Conservation (phyloP, 2,113 vertebrate species). For the Polypterus senegalus region DNA sequence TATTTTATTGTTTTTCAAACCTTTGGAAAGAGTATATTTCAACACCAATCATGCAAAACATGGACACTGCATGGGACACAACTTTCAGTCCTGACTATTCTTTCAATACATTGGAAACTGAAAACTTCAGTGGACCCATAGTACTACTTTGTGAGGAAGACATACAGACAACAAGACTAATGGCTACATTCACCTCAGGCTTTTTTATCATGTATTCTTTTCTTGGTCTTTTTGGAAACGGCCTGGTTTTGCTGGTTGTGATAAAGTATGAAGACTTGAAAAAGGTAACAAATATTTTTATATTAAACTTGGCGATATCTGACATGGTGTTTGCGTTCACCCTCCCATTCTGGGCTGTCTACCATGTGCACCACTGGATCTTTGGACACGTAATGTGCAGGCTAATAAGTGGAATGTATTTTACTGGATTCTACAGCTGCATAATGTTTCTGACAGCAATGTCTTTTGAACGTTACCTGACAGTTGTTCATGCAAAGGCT, state of each 20-base stretch:
- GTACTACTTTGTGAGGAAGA: conserved; percentile 4
- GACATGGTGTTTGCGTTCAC: conserved; percentile 53
- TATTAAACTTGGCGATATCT: conserved; percentile 52
- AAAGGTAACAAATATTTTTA: conserved; percentile 47
- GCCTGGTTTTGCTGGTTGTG: conserved; percentile 27
- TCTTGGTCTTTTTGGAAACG: conserved; percentile 30
- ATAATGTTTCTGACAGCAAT: conserved; percentile 59
- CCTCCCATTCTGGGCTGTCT: conserved; percentile 48
- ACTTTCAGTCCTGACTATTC: too few relatives aligned
- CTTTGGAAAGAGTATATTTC: too few relatives aligned
- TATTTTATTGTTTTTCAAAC: too few relatives aligned
- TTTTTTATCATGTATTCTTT: conserved; percentile 24
- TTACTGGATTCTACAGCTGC: conserved; percentile 55
- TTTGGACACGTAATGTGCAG: conserved; percentile 49
- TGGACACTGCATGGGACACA: too few relatives aligned
- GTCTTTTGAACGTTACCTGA: conserved; percentile 58
- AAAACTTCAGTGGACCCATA: background rate
- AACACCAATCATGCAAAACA: too few relatives aligned
- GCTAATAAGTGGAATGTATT: conserved; percentile 44
- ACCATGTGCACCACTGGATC: conserved; percentile 38
- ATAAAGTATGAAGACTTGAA: conserved; percentile 30
- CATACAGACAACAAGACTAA: background rate
- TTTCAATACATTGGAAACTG: background rate
- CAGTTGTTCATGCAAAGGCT: conserved; percentile 48
- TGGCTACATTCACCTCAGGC: conserved; percentile 7